phyloP scores from a whole-genome alignment of 2,113 vertebrate genomes.

The Donacobius atricapilla region DNA sequence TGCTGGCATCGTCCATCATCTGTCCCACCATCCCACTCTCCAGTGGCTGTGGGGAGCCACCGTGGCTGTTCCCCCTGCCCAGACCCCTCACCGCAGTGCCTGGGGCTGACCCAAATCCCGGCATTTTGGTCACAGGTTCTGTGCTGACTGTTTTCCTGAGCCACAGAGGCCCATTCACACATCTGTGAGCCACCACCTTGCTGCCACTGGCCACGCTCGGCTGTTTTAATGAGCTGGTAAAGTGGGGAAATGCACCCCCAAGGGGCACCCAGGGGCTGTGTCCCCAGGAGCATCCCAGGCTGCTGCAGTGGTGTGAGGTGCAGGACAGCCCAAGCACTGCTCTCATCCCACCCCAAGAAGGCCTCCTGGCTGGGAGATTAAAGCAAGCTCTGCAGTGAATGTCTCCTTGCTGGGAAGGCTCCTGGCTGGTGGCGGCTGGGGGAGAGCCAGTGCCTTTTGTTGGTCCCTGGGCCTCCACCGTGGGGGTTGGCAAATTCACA shows the following conservation, averaged over 20 bases:
- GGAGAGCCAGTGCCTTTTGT: constrained; percentile 1
- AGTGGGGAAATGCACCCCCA: neutral
- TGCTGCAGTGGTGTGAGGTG: neutral
- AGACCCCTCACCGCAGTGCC: rapidly evolving
- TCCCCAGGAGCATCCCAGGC: neutral
- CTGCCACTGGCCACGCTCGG: neutral
- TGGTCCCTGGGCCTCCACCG: neutral
- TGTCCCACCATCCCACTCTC: neutral
- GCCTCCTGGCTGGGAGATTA: neutral
- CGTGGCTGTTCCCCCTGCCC: neutral
- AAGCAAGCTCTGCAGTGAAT: neutral
- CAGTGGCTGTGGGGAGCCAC: neutral
- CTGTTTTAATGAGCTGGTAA: neutral
- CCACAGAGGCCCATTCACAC: neutral
- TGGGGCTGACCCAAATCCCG: neutral
- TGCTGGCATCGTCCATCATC: rapidly evolving
- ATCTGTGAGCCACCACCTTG: neutral
- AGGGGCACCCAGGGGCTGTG: neutral
- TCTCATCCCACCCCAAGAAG: neutral
- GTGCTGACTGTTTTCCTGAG: rapidly evolving
- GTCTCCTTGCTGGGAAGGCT: neutral
- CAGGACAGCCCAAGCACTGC: neutral
- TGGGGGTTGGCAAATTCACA: neutral
- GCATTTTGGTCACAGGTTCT: neutral
- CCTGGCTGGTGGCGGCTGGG: neutral